Percentiles rank a stretch among this genome's conserved stretches.
These are phyloP conservation scores for Cheilosia soror DNA, from an alignment of 2,888 invertebrate species.

Conservation along the genomic window DNA sequence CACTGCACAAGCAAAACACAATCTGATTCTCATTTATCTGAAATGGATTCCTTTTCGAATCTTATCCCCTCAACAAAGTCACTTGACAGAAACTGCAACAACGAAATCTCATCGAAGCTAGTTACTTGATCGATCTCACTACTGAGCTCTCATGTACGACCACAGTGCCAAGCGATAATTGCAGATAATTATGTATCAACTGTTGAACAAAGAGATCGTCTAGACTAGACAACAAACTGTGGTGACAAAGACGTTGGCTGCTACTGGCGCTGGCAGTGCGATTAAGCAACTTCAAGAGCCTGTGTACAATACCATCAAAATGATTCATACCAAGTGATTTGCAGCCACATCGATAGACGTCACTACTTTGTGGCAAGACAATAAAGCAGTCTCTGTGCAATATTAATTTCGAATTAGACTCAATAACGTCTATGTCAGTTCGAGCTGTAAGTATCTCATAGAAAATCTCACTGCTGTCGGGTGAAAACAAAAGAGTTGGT, in stretches of 20 bases:
- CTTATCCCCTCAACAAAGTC: no score
- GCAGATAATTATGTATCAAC: no score
- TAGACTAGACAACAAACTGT: background rate
- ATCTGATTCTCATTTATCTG: no score
- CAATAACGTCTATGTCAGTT: background rate
- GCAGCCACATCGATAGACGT: slow-evolving; percentile 1
- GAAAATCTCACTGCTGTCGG: background rate
- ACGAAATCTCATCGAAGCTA: no score
- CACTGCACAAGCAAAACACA: no score
- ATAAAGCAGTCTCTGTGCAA: no score
- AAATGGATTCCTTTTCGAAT: no score
- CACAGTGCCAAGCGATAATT: no score
- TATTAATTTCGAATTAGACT: no score
- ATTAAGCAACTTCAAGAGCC: background rate
- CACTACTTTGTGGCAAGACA: background rate
- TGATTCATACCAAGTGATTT: slow-evolving; percentile 1
- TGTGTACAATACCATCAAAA: background rate
- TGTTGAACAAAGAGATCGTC: background rate
- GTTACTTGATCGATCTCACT: no score
- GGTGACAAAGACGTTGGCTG: background rate
- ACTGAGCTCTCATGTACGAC: no score
- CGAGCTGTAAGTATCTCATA: background rate
- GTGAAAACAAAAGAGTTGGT: slow-evolving; percentile 58
- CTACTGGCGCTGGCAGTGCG: background rate
- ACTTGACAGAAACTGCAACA: no score